Base-by-base conservation (phyloP, 2,113 vertebrate genomes). In the Tragelaphus buxtoni region DNA sequence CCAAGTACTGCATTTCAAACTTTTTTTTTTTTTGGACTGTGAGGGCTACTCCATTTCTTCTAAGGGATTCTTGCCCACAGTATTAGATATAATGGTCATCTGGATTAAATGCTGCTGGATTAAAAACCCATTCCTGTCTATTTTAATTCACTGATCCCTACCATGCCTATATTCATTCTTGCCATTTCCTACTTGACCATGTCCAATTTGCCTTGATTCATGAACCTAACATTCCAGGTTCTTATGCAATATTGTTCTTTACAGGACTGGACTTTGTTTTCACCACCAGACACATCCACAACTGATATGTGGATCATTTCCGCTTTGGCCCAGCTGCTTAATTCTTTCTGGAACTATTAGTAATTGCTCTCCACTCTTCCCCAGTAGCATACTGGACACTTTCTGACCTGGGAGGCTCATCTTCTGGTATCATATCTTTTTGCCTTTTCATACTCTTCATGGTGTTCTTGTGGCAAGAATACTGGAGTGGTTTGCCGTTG, bases 241-340 rank as follows among this genome's bases (percentile, higher is more conserved):
- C 35, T 35, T 69, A 35, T 35, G n/a, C 63, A 69, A 10, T 35
- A 24, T 72, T 72, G 69, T 72, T 72, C 35, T 42, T 72, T 72
- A 72, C 10, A 39, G 20, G n/a, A 39, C 20, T 42, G 69, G 10
- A 12, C 69, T 72, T 72, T 72, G 35, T 35, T 72, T 72, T 42
- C 35, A 42, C 69, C 35, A 72, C 69, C 35, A 39, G 69, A 72
- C n/a, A 42, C 35, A 72, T 72, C 5, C 9, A 24, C 35, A 72
- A 13, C 35, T 42, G 35, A 72, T 69, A 18, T 69, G n/a, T 69
- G 35, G 9, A 26, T 72, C 35, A 13, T 72, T 72, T 42, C 69
- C 0, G 0, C 69, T 72, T 72, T 72, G 35, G 35, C 20, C 10
- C 10, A 72, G 20, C 9, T 6, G 0, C 35, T 72, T 42, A 3